These are phyloP conservation scores for Ophion obscuratus DNA, from an alignment of 2,888 invertebrate genomes.

Conservation along the genomic window DNA sequence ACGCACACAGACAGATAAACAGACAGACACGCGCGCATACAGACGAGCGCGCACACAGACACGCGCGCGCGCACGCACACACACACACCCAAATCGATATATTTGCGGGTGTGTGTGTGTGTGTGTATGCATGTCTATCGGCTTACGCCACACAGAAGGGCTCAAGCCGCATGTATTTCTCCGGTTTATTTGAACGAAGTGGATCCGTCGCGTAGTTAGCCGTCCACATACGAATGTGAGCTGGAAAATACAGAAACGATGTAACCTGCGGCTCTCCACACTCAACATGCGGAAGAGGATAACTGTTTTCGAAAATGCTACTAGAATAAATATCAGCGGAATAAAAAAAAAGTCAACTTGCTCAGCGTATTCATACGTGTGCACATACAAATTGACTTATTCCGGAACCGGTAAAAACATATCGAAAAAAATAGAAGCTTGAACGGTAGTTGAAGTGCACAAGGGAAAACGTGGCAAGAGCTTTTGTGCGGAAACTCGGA, in stretches of 20 bases:
- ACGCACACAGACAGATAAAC: too few relatives aligned
- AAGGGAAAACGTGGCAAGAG: slow-evolving; percentile 5
- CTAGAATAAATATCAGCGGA: slow-evolving; percentile 17
- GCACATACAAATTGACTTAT: slow-evolving; percentile 18
- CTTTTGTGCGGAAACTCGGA: slow-evolving; percentile 40
- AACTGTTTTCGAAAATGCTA: slow-evolving; percentile 32
- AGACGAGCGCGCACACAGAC: slow-evolving; percentile 4
- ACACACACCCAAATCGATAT: not conserved
- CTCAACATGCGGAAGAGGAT: not conserved
- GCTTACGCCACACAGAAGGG: slow-evolving; percentile 17
- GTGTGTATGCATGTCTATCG: not conserved
- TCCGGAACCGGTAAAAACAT: slow-evolving; percentile 16
- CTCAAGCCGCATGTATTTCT: not conserved
- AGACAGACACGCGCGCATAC: too few relatives aligned
- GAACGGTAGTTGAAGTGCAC: slow-evolving; percentile 15
- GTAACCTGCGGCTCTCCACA: slow-evolving; percentile 7
- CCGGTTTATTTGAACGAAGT: not conserved
- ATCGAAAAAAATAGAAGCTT: slow-evolving; percentile 2
- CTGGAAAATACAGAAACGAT: slow-evolving; percentile 17
- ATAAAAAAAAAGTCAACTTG: not conserved
- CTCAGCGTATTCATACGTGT: not conserved
- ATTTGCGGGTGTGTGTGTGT: not conserved
- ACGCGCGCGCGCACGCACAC: not conserved
- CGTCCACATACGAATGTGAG: not conserved
- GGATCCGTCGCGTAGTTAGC: slow-evolving; percentile 1